Conservation (phyloP, 1,140 invertebrate species). For the Panagrolaimus sp. region DNA sequence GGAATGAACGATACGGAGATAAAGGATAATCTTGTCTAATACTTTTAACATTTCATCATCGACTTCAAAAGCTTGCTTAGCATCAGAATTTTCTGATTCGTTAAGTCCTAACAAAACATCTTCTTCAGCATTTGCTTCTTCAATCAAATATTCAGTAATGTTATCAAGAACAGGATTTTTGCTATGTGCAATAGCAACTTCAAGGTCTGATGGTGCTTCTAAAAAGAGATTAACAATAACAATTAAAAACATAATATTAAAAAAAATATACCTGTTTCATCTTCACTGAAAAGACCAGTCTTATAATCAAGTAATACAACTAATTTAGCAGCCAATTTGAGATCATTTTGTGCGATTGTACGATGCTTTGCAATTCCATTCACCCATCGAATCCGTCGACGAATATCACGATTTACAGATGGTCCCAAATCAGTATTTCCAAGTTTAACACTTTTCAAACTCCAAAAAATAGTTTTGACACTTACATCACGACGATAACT, state of each 20-base stretch:
- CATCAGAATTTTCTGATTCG: conserved; percentile 64
- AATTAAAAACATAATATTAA: neutral
- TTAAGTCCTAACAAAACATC: conserved; percentile 81
- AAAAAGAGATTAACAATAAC: neutral
- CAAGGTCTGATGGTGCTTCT: conserved; percentile 33
- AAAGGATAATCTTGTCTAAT: conserved; percentile 78
- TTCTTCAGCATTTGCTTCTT: conserved; percentile 95
- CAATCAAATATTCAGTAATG: conserved; percentile 94
- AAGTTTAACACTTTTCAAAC: conserved; percentile 74
- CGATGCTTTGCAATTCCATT: conserved; percentile 70
- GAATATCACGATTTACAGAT: conserved; percentile 87
- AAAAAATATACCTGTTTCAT: conserved; percentile 31
- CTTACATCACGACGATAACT: conserved; percentile 93
- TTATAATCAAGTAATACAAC: conserved; percentile 84
- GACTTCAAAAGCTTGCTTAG: conserved; percentile 65
- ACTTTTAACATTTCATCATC: conserved; percentile 73
- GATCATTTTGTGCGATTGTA: conserved; percentile 77
- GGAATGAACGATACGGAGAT: conserved; percentile 91
- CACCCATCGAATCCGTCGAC: conserved; percentile 80
- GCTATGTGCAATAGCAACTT: conserved; percentile 69
- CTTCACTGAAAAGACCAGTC: conserved; percentile 71
- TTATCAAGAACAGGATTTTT: conserved; percentile 92
- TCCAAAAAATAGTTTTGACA: conserved; percentile 99
- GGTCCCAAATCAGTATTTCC: conserved; percentile 85
- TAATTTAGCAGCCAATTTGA: conserved; percentile 87